Percentiles rank a stretch among this genome's conserved stretches.
Conservation (phyloP, 2,797 vertebrate genomes). For the Chloroceryle amazona region DNA sequence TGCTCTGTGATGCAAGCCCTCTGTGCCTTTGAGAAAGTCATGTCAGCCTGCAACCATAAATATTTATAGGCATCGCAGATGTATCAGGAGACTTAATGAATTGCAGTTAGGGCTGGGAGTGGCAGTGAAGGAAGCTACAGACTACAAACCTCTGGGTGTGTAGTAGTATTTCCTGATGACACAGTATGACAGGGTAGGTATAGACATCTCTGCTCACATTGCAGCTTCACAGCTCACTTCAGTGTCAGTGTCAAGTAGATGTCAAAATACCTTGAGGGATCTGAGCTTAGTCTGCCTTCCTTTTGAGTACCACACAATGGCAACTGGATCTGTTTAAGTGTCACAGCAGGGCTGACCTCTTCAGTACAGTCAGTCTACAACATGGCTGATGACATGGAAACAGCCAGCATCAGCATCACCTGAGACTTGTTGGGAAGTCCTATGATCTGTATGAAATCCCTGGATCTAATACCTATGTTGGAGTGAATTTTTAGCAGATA, state of each 20-base stretch:
- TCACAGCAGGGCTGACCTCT: background rate
- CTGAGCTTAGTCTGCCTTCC: background rate
- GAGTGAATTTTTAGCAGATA: background rate
- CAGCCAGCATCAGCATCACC: background rate
- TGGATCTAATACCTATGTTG: background rate
- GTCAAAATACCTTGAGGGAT: background rate
- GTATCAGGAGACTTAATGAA: conserved; percentile 29
- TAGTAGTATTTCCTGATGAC: background rate
- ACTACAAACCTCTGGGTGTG: background rate
- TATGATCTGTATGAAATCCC: background rate
- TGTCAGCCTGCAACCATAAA: conserved; percentile 23
- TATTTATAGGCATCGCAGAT: conserved; percentile 32
- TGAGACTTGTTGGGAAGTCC: background rate
- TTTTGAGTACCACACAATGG: background rate
- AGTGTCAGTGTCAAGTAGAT: background rate
- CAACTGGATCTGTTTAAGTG: background rate
- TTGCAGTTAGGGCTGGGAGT: background rate
- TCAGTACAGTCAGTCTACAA: fast-evolving
- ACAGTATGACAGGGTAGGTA: background rate
- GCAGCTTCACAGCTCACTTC: background rate
- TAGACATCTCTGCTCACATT: background rate
- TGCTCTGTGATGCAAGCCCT: background rate
- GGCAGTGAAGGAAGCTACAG: background rate
- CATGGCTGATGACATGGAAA: background rate
- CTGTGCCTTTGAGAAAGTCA: conserved; percentile 30